Conservation (phyloP, 1,140 invertebrate genomes). For the Drosophila azteca region DNA sequence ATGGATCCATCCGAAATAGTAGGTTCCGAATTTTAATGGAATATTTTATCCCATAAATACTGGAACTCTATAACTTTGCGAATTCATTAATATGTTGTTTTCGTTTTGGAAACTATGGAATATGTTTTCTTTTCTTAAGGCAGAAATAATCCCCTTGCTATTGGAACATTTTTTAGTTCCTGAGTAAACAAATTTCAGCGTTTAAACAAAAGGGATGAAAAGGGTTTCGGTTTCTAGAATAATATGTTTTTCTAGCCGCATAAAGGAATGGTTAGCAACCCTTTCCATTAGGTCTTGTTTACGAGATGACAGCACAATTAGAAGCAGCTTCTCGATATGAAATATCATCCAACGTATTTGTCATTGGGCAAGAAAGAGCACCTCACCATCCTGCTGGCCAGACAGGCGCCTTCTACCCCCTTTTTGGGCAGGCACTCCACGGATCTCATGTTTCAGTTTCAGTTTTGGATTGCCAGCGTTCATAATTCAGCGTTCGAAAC, state of each 20-base stretch:
- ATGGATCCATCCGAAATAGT: no score
- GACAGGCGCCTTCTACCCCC: background rate
- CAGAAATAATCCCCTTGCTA: no score
- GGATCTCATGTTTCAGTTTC: conserved; percentile 76
- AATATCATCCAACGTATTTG: conserved; percentile 52
- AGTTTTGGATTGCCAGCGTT: conserved; percentile 40
- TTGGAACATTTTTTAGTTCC: no score
- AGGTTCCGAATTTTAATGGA: no score
- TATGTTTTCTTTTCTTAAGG: no score
- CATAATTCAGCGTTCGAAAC: conserved; percentile 30
- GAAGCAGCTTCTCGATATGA: conserved; percentile 5
- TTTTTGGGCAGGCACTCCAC: conserved; percentile 50
- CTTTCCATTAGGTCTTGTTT: background rate
- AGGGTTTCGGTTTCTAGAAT: background rate
- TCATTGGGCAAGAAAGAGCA: conserved; percentile 43
- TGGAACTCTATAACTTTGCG: no score
- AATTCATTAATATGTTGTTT: no score
- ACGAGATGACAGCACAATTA: conserved; percentile 5
- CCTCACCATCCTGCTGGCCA: background rate
- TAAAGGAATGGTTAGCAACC: no score
- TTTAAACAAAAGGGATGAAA: background rate
- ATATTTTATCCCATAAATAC: no score
- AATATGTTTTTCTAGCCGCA: background rate
- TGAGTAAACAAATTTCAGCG: no score
- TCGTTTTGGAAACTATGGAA: no score